Percentiles rank a stretch among this genome's conserved stretches.
Conservation (phyloP, 1,140 invertebrate genomes). For the Daktulosphaira vitifoliae region DNA sequence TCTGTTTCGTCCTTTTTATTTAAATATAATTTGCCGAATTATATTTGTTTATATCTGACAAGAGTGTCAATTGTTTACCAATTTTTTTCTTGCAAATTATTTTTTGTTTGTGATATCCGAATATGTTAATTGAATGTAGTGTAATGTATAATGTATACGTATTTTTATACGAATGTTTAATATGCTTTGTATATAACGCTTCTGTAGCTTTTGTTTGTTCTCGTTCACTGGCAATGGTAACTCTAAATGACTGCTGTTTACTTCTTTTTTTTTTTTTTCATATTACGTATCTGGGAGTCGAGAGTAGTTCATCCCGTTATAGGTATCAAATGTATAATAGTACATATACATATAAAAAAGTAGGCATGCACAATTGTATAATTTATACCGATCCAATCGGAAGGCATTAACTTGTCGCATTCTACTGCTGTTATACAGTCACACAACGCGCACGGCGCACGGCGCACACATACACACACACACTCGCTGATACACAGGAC, state of each 20-base stretch:
- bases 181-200: too few species aligned
- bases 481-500: conserved; percentile 6
- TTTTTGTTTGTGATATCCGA: too few species aligned
- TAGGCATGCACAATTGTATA: conserved; percentile 30
- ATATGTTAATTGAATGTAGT: too few species aligned
- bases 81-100: too few species aligned
- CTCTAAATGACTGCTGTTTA: background rate
- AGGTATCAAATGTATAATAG: conserved; percentile 9
- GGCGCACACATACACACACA: conserved; percentile 17
- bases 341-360: background rate
- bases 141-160: too few species aligned
- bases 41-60: too few species aligned
- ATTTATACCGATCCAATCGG: conserved; percentile 33
- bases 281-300: conserved; percentile 15
- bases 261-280: conserved; percentile 2
- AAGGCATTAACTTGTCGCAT: conserved; percentile 31
- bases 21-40: too few species aligned
- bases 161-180: too few species aligned
- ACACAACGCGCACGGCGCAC: too few species aligned
- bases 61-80: too few species aligned
- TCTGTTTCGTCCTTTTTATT: too few species aligned
- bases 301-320: conserved; percentile 22
- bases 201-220: too few species aligned
- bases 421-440: conserved; percentile 14
- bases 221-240: background rate